Conservation (phyloP, 2,113 vertebrate species). For the Coturnix japonica region DNA sequence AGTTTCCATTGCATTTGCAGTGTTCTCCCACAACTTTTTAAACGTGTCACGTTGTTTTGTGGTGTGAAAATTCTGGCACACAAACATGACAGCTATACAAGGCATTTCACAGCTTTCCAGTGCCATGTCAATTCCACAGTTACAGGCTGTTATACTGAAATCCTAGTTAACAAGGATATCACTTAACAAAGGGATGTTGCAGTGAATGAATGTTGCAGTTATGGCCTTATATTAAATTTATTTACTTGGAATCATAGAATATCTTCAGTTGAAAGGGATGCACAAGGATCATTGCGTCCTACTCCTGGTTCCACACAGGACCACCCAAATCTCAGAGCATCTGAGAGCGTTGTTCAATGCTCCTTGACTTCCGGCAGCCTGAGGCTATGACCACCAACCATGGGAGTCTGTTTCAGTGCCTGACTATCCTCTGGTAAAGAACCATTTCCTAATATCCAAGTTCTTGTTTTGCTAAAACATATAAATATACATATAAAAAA, state of each 20-base stretch:
- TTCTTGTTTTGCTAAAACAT: neutral
- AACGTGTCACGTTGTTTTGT: neutral
- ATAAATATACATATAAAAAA: neutral
- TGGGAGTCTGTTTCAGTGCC: neutral
- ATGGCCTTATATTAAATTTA: neutral
- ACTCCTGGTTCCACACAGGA: neutral
- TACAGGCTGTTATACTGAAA: neutral
- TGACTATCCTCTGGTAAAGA: neutral
- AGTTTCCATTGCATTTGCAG: neutral
- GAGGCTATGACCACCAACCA: neutral
- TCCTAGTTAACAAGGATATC: slow-evolving; percentile 4
- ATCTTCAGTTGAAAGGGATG: neutral
- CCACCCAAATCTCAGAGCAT: neutral
- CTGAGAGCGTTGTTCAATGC: neutral
- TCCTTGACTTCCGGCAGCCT: neutral
- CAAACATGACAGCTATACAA: neutral
- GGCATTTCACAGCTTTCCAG: slow-evolving; percentile 43
- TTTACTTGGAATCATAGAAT: neutral
- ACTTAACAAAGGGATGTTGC: slow-evolving; percentile 2
- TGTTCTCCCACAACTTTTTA: neutral
- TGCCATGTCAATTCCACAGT: slow-evolving; percentile 13
- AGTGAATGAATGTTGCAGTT: neutral
- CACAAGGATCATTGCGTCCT: neutral
- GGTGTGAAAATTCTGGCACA: slow-evolving; percentile 24
- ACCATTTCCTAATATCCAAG: neutral